Conservation (phyloP, 64 coral and sea anemone genomes). For the Porites lutea region DNA sequence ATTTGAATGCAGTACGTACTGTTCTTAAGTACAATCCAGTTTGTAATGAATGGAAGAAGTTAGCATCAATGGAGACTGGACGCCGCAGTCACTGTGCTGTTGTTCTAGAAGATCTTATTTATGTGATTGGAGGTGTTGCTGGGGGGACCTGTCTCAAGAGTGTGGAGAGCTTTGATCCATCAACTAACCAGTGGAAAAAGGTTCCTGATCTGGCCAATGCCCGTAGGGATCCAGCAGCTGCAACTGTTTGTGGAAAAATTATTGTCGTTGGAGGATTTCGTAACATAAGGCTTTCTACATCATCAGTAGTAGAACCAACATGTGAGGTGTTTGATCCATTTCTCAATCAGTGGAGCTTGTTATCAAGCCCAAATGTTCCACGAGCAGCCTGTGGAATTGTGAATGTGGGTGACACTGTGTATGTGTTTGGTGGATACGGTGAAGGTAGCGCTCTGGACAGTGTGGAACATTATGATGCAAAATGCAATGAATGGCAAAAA, state of each 20-base stretch:
- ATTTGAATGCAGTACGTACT: neutral
- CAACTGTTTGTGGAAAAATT: neutral
- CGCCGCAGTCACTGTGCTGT: constrained; percentile 35
- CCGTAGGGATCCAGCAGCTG: neutral
- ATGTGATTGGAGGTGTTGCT: constrained; percentile 14
- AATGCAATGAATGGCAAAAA: neutral
- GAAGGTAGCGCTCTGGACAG: neutral
- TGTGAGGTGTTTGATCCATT: constrained; percentile 35
- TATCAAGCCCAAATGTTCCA: neutral
- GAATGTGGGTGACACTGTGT: constrained; percentile 3
- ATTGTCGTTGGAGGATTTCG: constrained; percentile 26
- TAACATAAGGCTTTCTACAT: too few species aligned
- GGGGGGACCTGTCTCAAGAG: neutral
- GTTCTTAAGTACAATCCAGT: constrained; percentile 4
- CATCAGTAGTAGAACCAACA: neutral
- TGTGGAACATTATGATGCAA: neutral
- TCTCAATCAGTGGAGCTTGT: constrained; percentile 17
- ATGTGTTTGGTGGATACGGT: constrained; percentile 40
- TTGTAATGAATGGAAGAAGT: constrained; percentile 1
- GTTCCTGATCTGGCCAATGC: neutral
- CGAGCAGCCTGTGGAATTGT: constrained; percentile 45
- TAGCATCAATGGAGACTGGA: constrained; percentile 3
- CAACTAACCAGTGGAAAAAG: constrained; percentile 4
- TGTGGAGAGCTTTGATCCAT: constrained; percentile 12
- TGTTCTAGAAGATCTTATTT: constrained; percentile 5